Percentiles rank a stretch among this genome's conserved stretches.
phyloP scores from a whole-genome alignment of 1,140 invertebrate species.

The Telenomus remus region DNA sequence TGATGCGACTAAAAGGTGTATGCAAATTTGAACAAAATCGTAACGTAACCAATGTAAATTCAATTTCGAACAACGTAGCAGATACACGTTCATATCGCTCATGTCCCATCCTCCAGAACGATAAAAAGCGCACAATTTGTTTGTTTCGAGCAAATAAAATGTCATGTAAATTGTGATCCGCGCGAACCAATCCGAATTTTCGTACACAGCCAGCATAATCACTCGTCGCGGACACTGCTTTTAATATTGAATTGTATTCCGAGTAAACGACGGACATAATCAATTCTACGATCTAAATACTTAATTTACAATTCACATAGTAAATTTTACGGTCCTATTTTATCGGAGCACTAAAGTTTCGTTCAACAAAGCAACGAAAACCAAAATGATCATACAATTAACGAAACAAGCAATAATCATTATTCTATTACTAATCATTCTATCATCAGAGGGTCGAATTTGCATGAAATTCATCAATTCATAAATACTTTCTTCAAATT shows the following conservation, averaged over 20 bases:
- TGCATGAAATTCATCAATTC: neutral
- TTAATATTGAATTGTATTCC: conserved; percentile 17
- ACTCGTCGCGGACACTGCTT: conserved; percentile 1
- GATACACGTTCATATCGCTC: too few species aligned
- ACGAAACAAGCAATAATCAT: conserved; percentile 37
- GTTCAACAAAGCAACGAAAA: conserved; percentile 12
- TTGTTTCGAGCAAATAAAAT: too few species aligned
- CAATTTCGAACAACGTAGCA: too few species aligned
- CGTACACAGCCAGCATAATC: conserved; percentile 3
- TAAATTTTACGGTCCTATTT: conserved; percentile 35
- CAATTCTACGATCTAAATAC: conserved; percentile 39
- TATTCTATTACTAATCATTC: conserved; percentile 13
- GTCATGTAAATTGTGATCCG: too few species aligned
- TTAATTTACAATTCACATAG: conserved; percentile 43
- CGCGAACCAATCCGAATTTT: neutral
- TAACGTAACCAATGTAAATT: too few species aligned
- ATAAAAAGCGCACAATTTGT: too few species aligned
- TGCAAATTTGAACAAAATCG: too few species aligned
- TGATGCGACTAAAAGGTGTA: too few species aligned
- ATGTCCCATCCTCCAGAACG: too few species aligned
- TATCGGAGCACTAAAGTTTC: conserved; percentile 29
- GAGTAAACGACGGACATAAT: conserved; percentile 19
- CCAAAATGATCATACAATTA: conserved; percentile 25
- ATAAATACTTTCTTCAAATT: neutral
- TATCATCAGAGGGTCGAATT: conserved; percentile 6